These are phyloP conservation scores for Phodopus roborovskii DNA, from an alignment of 2,113 vertebrate genomes.

Conservation along the genomic window DNA sequence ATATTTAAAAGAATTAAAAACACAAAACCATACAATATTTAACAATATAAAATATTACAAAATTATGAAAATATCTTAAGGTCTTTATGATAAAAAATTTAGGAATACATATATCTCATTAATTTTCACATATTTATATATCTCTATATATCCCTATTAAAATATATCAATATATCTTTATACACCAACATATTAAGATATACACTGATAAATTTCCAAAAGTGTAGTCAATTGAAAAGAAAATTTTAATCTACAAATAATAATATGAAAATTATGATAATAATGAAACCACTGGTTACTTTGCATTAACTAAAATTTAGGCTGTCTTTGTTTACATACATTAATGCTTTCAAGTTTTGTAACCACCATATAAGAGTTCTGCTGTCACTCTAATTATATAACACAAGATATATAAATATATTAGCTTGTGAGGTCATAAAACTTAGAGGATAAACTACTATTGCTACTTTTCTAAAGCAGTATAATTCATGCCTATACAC, in stretches of 20 bases:
- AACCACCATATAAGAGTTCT: background rate
- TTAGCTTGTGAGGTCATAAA: background rate
- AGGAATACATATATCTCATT: background rate
- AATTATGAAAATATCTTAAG: background rate
- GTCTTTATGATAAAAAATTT: background rate
- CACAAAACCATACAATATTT: background rate
- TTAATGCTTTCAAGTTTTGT: background rate
- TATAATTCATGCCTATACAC: background rate
- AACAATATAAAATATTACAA: background rate
- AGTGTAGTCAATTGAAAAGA: background rate
- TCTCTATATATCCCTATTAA: background rate
- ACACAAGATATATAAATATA: background rate
- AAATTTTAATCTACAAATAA: background rate
- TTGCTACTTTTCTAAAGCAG: background rate
- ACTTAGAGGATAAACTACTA: background rate
- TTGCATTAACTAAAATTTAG: background rate
- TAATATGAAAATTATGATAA: background rate
- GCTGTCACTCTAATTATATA: background rate
- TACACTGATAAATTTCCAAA: background rate
- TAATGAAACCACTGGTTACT: background rate
- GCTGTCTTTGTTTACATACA: background rate
- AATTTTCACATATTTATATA: background rate
- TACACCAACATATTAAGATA: background rate
- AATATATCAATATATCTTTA: background rate
- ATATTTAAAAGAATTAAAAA: background rate